Evolutionary conservation across 2,113 vertebrate genomes (phyloP).

Genomic region (Miniopterus natalensis): DNA sequence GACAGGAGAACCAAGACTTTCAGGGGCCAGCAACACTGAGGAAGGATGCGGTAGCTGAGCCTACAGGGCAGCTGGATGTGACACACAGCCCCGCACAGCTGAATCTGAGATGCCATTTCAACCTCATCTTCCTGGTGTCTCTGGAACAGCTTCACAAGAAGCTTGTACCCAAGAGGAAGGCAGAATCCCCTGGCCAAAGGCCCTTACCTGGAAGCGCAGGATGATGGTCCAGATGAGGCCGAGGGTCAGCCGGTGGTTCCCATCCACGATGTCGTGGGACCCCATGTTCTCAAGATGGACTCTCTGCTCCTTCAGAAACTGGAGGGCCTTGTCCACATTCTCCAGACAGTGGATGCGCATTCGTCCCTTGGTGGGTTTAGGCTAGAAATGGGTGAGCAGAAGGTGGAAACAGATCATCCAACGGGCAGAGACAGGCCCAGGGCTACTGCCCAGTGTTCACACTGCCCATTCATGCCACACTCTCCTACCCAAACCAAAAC

Average conservation of each 20-base stretch:
- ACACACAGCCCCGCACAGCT: neutral
- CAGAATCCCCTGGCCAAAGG: neutral
- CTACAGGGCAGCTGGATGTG: too few relatives aligned
- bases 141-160: neutral
- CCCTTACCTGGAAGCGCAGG: constrained; percentile 95
- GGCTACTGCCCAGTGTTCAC: neutral
- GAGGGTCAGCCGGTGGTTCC: constrained; percentile 96
- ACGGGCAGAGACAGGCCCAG: neutral
- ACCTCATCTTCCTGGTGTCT: neutral
- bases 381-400: constrained; percentile 85
- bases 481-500: neutral
- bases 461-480: fast-evolving
- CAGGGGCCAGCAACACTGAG: neutral
- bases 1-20: neutral
- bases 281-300: constrained; percentile 99
- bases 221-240: constrained; percentile 99
- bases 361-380: constrained; percentile 97
- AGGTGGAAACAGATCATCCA: neutral
- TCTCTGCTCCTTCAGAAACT: constrained; percentile 98
- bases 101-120: neutral
- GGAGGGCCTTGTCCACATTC: constrained; percentile 98
- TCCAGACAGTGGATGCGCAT: constrained; percentile 99
- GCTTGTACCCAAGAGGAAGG: neutral
- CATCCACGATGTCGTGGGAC: constrained; percentile 98
- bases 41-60: neutral